Evolutionary conservation across 2,113 vertebrate species (phyloP).

Genomic region (Prietella phreatophila): DNA sequence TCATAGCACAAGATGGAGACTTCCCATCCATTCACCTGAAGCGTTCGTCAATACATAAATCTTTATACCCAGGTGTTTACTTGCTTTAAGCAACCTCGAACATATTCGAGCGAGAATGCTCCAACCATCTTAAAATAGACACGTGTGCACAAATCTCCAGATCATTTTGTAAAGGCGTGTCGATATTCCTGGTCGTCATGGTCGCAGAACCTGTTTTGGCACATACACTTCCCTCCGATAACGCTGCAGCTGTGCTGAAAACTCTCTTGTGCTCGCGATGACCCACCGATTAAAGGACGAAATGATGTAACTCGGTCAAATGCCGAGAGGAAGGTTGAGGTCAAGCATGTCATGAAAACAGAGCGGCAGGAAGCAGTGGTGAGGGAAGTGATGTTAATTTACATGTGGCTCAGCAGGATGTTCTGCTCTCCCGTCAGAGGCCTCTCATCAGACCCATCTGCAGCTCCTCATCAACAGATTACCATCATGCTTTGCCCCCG

Average conservation of each 20-base stretch:
- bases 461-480: slow-evolving; percentile 49
- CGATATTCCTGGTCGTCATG: neutral
- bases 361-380: slow-evolving; percentile 47
- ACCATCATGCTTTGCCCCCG: slow-evolving; percentile 36
- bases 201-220: neutral
- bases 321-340: slow-evolving; percentile 46
- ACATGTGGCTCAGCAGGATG: slow-evolving; percentile 49
- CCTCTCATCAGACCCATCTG: slow-evolving; percentile 41
- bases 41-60: neutral
- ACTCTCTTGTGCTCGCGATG: neutral
- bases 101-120: neutral
- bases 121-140: neutral
- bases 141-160: neutral
- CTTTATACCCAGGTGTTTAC: neutral
- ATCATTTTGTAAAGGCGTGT: neutral
- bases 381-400: slow-evolving; percentile 54
- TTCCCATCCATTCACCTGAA: neutral
- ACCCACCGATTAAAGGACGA: slow-evolving; percentile 1
- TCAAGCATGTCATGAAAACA: slow-evolving; percentile 48
- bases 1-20: neutral
- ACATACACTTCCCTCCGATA: too few relatives aligned
- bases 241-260: slow-evolving; percentile 1
- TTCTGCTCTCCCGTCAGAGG: slow-evolving; percentile 51
- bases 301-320: slow-evolving; percentile 40
- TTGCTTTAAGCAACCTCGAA: neutral